Evolutionary conservation across 2,888 invertebrate genomes (phyloP), one percentile per base, ranked within the genome.

Genomic region (Chrysodeixis includens): DNA sequence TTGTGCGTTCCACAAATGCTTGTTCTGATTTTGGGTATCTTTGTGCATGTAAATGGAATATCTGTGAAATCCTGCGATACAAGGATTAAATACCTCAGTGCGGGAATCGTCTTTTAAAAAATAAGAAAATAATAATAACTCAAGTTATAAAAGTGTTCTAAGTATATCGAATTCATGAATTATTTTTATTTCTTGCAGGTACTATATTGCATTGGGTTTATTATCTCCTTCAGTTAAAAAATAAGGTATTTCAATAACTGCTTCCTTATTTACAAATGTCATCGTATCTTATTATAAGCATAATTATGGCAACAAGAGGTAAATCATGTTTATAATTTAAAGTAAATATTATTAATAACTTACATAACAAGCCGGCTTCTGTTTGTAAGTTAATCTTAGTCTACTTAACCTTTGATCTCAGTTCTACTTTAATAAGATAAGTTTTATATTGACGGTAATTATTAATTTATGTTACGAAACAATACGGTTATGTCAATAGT

Each of bases 361-460:
- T 56, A 22, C 59, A 69, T 63, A 60, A 62, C 58, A 16, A 5
- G 66, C 54, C 72, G 66, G 73, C 62, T 52, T 26, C 51, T 32
- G 76, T 76, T 76, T 73, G 76, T 56, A 30, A 20, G 55, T 35
- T 65, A 76, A 76, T 76, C 76, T 75, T 20, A 44, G 32, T 66
- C 40, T 40, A n/a, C 40, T 40, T 40, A 69, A 66, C 74, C 71
- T 63, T 1, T 64, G 71, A 9, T 60, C 68, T 68, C 20, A 49
- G 64, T 62, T 66, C 71, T 66, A 66, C 71, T 71, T 58, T 64
- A 56, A 56, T 26, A 22, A 61, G 62, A 16, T 46, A 54, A 52
- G 76, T 49, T 71, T 58, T 58, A 64, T n/a, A 20, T 71, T 73
- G 59, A 59, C 59, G 66, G 40, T n/a, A 51, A 57, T 61, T 56